Conservation (phyloP, 2,113 vertebrate species). For the Tangachromis dhanisi region DNA sequence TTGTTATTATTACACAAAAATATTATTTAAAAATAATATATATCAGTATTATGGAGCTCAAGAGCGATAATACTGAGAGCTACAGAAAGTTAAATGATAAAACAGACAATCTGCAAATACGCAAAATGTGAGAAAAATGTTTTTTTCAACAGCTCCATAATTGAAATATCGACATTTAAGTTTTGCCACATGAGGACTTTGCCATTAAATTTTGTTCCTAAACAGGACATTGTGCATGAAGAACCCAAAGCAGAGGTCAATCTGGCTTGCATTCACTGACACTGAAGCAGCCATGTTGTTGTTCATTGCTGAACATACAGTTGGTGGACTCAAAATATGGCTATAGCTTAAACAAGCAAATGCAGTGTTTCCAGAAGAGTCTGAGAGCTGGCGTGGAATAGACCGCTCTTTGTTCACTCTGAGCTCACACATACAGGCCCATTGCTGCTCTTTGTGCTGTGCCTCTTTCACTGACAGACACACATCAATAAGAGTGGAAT, state of each 20-base stretch:
- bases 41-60: not conserved
- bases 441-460: constrained; percentile 49
- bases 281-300: constrained; percentile 37
- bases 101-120: not conserved
- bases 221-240: not conserved
- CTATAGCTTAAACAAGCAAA: constrained; percentile 47
- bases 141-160: not conserved
- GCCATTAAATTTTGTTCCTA: not conserved
- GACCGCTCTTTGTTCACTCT: constrained; percentile 53
- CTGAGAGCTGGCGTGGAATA: constrained; percentile 49
- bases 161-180: not conserved
- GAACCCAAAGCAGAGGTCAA: constrained; percentile 1
- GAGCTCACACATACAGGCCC: constrained; percentile 39
- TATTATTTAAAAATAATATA: not conserved
- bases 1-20: constrained; percentile 7
- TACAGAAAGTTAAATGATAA: not conserved
- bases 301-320: constrained; percentile 46
- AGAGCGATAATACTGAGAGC: not conserved
- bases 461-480: constrained; percentile 59
- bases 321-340: constrained; percentile 48
- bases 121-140: not conserved
- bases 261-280: constrained; percentile 19
- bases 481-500: constrained; percentile 63
- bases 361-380: constrained; percentile 59
- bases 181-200: not conserved